Percentiles rank a stretch among this genome's conserved stretches.
Conservation (phyloP, 2,113 vertebrate genomes). For the Perca fluviatilis region DNA sequence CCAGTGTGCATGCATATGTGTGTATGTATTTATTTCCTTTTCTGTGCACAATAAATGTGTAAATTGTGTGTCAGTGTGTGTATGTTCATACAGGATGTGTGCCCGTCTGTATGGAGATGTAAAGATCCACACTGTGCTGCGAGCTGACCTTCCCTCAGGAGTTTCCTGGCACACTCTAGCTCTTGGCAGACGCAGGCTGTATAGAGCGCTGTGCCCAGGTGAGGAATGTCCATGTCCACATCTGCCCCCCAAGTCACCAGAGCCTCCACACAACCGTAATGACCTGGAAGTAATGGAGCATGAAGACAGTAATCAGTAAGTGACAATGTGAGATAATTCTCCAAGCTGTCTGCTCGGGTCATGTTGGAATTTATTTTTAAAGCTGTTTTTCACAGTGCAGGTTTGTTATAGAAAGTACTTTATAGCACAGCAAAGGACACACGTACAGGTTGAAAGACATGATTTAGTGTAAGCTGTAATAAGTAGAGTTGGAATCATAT, state of each 20-base stretch:
- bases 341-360: conserved; percentile 55
- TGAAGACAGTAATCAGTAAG: conserved; percentile 58
- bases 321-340: conserved; percentile 61
- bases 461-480: not conserved
- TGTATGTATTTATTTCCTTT: not conserved
- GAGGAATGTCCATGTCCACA: conserved; percentile 93
- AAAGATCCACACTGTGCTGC: conserved; percentile 45
- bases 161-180: conserved; percentile 90
- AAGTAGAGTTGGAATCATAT: not conserved
- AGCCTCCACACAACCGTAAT: conserved; percentile 91
- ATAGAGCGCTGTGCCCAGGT: conserved; percentile 94
- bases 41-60: not conserved
- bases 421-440: conserved; percentile 41
- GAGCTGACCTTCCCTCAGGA: conserved; percentile 91
- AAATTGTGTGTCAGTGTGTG: not conserved
- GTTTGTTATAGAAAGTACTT: conserved; percentile 6
- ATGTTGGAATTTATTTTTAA: conserved; percentile 50
- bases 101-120: conserved; percentile 8
- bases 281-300: conserved; percentile 85
- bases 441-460: conserved; percentile 9
- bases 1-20: not conserved
- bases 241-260: conserved; percentile 94
- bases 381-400: conserved; percentile 25
- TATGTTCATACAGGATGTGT: conserved; percentile 14
- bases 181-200: conserved; percentile 92